A percentile compares a stretch with the other conserved stretches of the same genome.
Evolutionary conservation across 2,113 vertebrate species (phyloP).

Genomic region (Dicerorhinus sumatrensis): DNA sequence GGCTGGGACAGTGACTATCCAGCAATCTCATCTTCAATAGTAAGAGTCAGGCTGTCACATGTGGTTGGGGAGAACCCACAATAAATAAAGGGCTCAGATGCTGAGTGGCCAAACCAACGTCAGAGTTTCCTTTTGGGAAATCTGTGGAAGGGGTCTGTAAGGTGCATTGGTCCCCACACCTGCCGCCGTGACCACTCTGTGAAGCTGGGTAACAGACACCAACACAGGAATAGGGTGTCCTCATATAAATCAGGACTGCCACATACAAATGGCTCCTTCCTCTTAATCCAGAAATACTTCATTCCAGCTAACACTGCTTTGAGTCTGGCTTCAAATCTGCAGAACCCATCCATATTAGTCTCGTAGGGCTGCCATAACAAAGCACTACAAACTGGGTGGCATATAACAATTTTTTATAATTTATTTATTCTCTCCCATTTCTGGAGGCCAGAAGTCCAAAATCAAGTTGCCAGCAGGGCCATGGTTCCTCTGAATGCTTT

Average conservation of each 20-base stretch:
- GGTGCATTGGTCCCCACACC: neutral
- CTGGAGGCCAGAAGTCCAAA: too few species aligned
- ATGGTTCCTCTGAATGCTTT: too few species aligned
- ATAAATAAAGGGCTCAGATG: neutral
- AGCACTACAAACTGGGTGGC: neutral
- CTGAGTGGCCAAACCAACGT: neutral
- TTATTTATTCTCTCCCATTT: too few species aligned
- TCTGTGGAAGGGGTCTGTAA: neutral
- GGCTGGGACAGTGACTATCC: neutral
- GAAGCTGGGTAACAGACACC: neutral
- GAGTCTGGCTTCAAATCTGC: neutral
- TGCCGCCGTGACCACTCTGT: neutral
- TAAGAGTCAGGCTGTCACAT: neutral
- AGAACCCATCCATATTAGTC: neutral
- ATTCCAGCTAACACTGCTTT: neutral
- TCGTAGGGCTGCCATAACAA: neutral
- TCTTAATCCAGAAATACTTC: neutral
- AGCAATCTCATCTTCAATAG: neutral
- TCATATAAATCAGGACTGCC: rapidly evolving
- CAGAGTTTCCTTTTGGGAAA: neutral
- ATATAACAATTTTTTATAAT: too few species aligned
- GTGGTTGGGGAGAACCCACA: neutral
- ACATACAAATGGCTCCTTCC: neutral
- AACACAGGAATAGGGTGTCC: too few species aligned
- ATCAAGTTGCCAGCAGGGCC: too few species aligned